These are phyloP conservation scores for Caenorhabditis zanzibari DNA, from an alignment of 2,888 invertebrate species.

Conservation along the genomic window DNA sequence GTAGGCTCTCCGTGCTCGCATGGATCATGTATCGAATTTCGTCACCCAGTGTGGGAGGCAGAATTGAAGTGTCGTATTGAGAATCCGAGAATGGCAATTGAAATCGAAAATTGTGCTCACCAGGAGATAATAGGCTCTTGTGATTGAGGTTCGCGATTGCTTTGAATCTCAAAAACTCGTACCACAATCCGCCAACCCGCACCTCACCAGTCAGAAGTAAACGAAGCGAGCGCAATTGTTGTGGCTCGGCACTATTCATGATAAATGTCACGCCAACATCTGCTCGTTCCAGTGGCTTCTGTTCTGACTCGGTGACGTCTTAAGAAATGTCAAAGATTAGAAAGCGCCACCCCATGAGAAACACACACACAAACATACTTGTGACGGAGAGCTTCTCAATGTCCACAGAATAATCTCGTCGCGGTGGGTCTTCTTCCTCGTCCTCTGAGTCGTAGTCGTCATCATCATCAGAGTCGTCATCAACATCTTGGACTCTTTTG, in stretches of 20 bases:
- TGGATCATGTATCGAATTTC: conserved; percentile 69
- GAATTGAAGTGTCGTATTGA: conserved; percentile 75
- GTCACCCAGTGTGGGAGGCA: conserved; percentile 73
- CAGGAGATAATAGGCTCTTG: conserved; percentile 68
- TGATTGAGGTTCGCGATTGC: conserved; percentile 69
- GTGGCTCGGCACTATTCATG: conserved; percentile 69
- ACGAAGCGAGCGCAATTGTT: conserved; percentile 65
- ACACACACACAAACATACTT: conserved; percentile 45
- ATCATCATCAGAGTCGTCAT: conserved; percentile 76
- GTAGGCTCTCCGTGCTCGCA: conserved; percentile 60
- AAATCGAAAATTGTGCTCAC: conserved; percentile 69
- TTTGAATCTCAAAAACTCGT: conserved; percentile 78
- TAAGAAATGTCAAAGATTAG: conserved; percentile 12
- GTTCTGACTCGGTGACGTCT: conserved; percentile 55
- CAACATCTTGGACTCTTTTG: conserved; percentile 68
- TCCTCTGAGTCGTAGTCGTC: conserved; percentile 76
- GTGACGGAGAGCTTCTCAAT: conserved; percentile 66
- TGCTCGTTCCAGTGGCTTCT: conserved; percentile 65
- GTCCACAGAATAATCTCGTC: conserved; percentile 69
- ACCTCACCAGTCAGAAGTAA: conserved; percentile 72
- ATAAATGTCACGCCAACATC: conserved; percentile 69
- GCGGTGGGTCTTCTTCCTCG: conserved; percentile 60
- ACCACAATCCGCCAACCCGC: conserved; percentile 74
- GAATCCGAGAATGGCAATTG: conserved; percentile 74
- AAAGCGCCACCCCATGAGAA: neutral